Evolutionary conservation across 2,888 invertebrate genomes (phyloP), one percentile per base, ranked within the genome.

Genomic region (Phania funesta): DNA sequence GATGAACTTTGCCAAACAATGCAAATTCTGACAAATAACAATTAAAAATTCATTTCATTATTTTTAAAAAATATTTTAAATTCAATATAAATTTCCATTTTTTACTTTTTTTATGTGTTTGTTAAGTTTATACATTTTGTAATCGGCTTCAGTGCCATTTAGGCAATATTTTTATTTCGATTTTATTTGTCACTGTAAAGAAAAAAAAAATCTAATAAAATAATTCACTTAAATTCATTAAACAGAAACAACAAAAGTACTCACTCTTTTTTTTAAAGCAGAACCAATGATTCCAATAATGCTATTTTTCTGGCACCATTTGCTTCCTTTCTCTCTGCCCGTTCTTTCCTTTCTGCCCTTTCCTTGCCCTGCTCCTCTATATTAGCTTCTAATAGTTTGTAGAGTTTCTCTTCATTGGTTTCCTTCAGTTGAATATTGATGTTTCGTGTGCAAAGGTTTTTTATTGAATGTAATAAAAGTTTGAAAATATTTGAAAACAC

Each of bases 21-120:
- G 38, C 58, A 58, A 58, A 38, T 58, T 58, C 58, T 58, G 58
- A 38, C 58, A 38, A 41, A 58, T 58, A 58, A 41, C 41, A 58
- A 58, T 38, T 58, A 35, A 58, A 58, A 58, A 38, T 58, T 29
- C 8, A 52, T 16, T 54, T 54, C 26, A 18, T 16, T 54, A 26
- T 16, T 29, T 29, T 54, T 32, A 32, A 54, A 52, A 16, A n/a
- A 46, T n/a, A 46, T 54, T 54, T 54, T 24, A 32, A 54, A 26
- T 32, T 54, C 16, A 26, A 26, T 29, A 54, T 54, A 16, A n/a
- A 26, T 26, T 32, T 54, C 26, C 29, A 32, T 54, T 54, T 58
- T 58, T 20, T 58, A 38, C 22, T 58, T 38, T 38, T 22, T 58
- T 9, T 58, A 35, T 35, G 11, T 56, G 35, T 35, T 38, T 35